Base-by-base conservation (phyloP, 2,797 vertebrate species). In the Poeciliopsis paucimaculata region DNA sequence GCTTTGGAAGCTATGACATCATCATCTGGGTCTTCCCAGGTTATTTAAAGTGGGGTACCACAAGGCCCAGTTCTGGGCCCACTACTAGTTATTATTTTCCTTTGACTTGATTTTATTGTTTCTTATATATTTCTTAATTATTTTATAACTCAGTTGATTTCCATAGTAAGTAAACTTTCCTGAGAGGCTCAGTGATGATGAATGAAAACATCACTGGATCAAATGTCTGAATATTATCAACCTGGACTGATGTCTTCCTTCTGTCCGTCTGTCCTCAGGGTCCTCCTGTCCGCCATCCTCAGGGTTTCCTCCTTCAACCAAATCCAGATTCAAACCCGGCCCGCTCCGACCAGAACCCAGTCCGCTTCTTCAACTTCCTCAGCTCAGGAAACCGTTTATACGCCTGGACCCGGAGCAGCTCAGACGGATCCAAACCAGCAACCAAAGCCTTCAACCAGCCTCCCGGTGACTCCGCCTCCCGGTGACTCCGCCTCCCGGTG, bases 251-350 rank as follows among this genome's bases (percentile, higher is more conserved):
- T 0, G 41, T n/a, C n/a, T 10, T 75, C 34, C 41, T 43, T 36
- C 28, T 47, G 12, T 75, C 36, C 18, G 20, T 36, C 28, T 47
- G 12, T 82, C 72, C 46, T 10, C 75, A 91, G 85, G 75, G n/a
- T 62, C 68, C 43, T 45, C 82, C 62, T 71, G 70, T 79, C 79
- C 73, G 78, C 76, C 87, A 84, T 73, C 84, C 89, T 92, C 89
- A 90, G 91, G 90, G 88, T 90, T 49, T 75, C 74, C 73, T 64
- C 72, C 87, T 73, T 86, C 78, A 74, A 86, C 79, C 73, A 79
- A 12, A 86, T 81, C 76, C 76, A 75, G 70, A 81, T 78, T 57
- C 28, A 73, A 18, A 85, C 80, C 82, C 82, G 68, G 81, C 76
- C 26, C 6, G 45, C 31, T 80, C 53, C 49, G 9, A 75, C 77